Conservation (phyloP, 2,113 vertebrate genomes). For the Archilochus colubris region DNA sequence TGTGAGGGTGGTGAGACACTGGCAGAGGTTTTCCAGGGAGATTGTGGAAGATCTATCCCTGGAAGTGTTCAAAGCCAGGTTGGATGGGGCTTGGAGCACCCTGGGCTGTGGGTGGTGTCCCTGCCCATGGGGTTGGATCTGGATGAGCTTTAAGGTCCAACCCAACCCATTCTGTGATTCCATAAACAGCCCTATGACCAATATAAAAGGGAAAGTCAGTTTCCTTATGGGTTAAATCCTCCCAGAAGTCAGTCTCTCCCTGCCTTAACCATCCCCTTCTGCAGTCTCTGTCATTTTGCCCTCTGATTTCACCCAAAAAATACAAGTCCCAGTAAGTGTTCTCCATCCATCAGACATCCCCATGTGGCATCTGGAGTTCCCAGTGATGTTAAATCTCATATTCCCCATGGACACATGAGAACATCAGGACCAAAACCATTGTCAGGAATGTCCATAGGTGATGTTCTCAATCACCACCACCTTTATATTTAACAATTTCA, state of each 20-base stretch:
- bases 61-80: no score
- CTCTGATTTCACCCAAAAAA: neutral
- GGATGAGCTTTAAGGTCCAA: no score
- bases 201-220: neutral
- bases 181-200: neutral
- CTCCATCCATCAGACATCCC: neutral
- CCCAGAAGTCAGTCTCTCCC: neutral
- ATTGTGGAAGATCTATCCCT: no score
- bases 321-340: neutral
- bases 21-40: no score
- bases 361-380: neutral
- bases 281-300: neutral
- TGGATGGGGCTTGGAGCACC: no score
- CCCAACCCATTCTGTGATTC: no score
- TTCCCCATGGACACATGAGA: neutral
- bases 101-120: no score
- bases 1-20: no score
- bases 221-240: neutral
- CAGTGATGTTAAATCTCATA: neutral
- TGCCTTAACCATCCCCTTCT: neutral
- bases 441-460: neutral
- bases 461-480: neutral
- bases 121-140: no score
- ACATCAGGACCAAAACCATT: neutral
- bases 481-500: neutral